Evolutionary conservation across 2,888 invertebrate genomes (phyloP), one percentile per base, ranked within the genome.

Genomic region (Tipula confusa): DNA sequence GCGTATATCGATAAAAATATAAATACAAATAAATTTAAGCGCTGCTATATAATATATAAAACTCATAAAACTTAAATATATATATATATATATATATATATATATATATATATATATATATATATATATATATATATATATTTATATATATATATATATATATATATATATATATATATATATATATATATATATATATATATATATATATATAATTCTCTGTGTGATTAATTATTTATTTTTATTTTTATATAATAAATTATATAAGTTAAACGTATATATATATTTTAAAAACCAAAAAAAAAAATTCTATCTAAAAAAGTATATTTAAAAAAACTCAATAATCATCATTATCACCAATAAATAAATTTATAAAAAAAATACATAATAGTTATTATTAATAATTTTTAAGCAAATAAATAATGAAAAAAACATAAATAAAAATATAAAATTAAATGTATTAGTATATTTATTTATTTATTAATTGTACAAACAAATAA

Each of bases 401-500:
- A 64, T 64, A 64, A 64, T 64, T 64, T 64, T 64, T 64, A 64
- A 64, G 64, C 6, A 64, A 24, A 24, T 64, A 64, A 64, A 64
- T 64, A 64, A 64, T 2, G 18, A 64, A 24, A 64, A 24, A 64
- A 24, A 43, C 15, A 9, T 18, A 15, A 64, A 64, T 24, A 48
- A 64, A 64, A 64, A 64, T 64, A 64, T 43, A 64, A 64, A 64
- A 64, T 64, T 64, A 64, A 64, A 64, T 64, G 64, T 64, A 64
- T 64, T 64, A 64, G 64, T 64, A 64, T 64, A 64, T 64, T 64
- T 64, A 64, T 64, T 64, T 64, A 64, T 64, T 64, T 64, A 64
- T 24, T 64, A 64, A 64, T 64, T 64, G 64, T 64, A 64, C 64
- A 64, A 64, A 64, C 9, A 64, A 64, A 64, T 64, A 64, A 64